phyloP scores from a whole-genome alignment of 2,113 vertebrate species.

The Henicopernis longicauda region DNA sequence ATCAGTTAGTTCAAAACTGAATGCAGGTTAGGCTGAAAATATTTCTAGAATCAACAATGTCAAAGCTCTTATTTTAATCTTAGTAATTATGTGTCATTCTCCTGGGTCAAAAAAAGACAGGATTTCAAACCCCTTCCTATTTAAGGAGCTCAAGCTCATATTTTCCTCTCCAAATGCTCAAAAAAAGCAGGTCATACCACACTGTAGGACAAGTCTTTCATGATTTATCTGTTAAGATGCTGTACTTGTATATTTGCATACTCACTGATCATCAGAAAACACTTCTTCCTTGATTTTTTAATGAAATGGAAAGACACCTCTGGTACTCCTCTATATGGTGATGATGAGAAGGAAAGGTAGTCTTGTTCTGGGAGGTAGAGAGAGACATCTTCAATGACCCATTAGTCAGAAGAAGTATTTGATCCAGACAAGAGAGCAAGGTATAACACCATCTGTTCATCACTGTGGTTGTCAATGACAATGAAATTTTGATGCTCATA shows the following conservation, averaged over 20 bases:
- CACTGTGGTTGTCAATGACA: neutral
- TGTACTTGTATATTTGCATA: accelerated
- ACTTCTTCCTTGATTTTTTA: neutral
- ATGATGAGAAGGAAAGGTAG: neutral
- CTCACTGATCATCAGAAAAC: neutral
- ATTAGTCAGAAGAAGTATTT: neutral
- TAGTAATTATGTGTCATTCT: neutral
- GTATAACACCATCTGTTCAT: slow-evolving; percentile 9
- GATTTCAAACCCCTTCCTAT: neutral
- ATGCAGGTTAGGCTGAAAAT: neutral
- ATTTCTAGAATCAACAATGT: neutral
- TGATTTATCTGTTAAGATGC: neutral
- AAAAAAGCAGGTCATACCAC: neutral
- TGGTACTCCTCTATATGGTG: neutral
- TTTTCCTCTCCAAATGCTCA: neutral
- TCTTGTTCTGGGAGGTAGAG: neutral
- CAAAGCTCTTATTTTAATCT: neutral
- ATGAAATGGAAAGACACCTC: neutral
- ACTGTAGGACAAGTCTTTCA: neutral
- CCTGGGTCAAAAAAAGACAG: neutral
- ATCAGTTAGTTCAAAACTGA: neutral
- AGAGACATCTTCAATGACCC: neutral
- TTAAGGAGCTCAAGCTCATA: neutral
- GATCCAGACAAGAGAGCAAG: neutral
- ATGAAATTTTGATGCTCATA: neutral